Conservation (phyloP, 2,888 invertebrate species). For the Acleris literana region DNA sequence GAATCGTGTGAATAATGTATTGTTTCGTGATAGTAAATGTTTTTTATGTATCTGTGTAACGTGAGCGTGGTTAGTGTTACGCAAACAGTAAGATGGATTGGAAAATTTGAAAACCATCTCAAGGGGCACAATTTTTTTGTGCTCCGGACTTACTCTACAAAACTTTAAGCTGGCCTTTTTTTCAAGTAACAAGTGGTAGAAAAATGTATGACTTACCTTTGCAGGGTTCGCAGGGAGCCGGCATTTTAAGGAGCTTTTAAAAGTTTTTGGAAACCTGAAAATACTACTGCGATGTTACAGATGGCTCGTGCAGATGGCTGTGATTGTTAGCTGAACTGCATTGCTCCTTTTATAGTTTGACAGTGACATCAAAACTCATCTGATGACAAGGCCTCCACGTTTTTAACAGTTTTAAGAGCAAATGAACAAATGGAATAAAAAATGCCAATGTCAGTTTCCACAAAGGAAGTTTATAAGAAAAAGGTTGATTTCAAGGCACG, state of each 20-base stretch:
- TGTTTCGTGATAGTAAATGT: too few species aligned
- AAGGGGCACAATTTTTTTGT: too few species aligned
- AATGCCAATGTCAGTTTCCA: constrained; percentile 4
- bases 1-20: too few species aligned
- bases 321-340: constrained; percentile 18
- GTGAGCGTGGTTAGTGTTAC: too few species aligned
- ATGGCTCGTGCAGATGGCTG: not conserved
- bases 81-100: too few species aligned
- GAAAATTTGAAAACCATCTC: too few species aligned
- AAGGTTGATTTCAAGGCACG: not conserved
- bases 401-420: constrained; percentile 44
- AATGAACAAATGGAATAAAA: not conserved
- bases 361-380: constrained; percentile 44
- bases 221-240: constrained; percentile 81
- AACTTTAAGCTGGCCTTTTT: not conserved
- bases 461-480: constrained; percentile 8
- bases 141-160: too few species aligned
- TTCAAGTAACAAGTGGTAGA: not conserved
- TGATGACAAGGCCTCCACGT: constrained; percentile 57
- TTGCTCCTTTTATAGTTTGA: constrained; percentile 49
- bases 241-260: constrained; percentile 63
- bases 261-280: not conserved
- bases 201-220: constrained; percentile 70
- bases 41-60: too few species aligned
- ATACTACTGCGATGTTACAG: not conserved